Percentiles rank a stretch among this genome's conserved stretches.
phyloP scores from a whole-genome alignment of 2,888 invertebrate species.

The Tholera decimalis region DNA sequence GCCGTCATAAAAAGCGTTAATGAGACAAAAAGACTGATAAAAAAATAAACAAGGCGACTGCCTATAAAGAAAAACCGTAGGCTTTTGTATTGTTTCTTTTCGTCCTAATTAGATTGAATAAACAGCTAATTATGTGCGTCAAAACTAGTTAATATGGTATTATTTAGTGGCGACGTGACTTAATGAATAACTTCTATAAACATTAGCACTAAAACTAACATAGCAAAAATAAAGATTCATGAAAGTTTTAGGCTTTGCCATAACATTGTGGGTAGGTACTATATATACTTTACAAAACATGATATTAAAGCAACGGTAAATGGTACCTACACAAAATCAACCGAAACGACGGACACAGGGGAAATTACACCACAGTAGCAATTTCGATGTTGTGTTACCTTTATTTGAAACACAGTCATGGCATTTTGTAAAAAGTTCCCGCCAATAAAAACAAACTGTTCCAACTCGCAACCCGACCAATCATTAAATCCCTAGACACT shows the following conservation, averaged over 20 bases:
- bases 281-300: neutral
- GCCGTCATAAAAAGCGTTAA: slow-evolving; percentile 43
- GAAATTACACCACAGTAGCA: slow-evolving; percentile 38
- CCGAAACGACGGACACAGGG: slow-evolving; percentile 40
- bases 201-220: neutral
- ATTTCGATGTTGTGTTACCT: slow-evolving; percentile 36
- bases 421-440: slow-evolving; percentile 34
- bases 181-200: neutral
- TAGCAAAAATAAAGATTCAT: neutral
- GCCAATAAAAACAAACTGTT: slow-evolving; percentile 38
- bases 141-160: slow-evolving; percentile 13
- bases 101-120: slow-evolving; percentile 39
- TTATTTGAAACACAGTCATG: slow-evolving; percentile 50
- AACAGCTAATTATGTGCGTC: slow-evolving; percentile 18
- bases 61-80: slow-evolving; percentile 26
- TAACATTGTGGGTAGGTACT: too few relatives aligned
- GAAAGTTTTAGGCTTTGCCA: neutral
- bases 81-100: slow-evolving; percentile 35
- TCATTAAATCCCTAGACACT: slow-evolving; percentile 47
- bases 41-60: slow-evolving; percentile 19
- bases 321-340: slow-evolving; percentile 15
- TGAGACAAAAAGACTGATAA: slow-evolving; percentile 33
- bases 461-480: slow-evolving; percentile 24
- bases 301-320: slow-evolving; percentile 7
- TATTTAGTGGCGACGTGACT: neutral